These are phyloP conservation scores for Idaea straminata DNA, from an alignment of 2,888 invertebrate species.

Conservation along the genomic window DNA sequence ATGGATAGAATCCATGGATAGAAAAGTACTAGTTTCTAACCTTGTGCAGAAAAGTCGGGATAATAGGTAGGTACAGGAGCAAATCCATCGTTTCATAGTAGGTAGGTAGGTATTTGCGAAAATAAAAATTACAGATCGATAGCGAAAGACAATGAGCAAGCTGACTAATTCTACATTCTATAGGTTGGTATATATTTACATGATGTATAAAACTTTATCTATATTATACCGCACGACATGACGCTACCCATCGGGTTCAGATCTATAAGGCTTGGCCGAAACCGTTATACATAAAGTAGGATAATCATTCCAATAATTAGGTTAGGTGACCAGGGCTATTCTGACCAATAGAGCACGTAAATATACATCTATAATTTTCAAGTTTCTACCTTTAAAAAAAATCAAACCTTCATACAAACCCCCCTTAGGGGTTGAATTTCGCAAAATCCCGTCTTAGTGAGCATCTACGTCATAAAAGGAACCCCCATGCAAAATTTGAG, in stretches of 20 bases:
- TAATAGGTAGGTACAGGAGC: too few species aligned
- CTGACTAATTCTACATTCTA: slow-evolving; percentile 32
- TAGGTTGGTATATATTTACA: slow-evolving; percentile 41
- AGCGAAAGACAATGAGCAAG: slow-evolving; percentile 42
- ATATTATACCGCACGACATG: slow-evolving; percentile 32
- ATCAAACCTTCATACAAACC: too few species aligned
- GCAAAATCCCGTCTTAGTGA: too few species aligned
- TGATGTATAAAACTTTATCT: slow-evolving; percentile 48
- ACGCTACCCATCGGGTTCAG: slow-evolving; percentile 43
- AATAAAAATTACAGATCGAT: slow-evolving; percentile 25
- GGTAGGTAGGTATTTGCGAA: slow-evolving; percentile 6
- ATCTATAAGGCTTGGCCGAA: slow-evolving; percentile 61
- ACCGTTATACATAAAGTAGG: slow-evolving; percentile 37
- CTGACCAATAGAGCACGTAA: background rate
- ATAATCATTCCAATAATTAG: slow-evolving; percentile 34
- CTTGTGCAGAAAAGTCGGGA: too few species aligned
- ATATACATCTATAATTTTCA: too few species aligned
- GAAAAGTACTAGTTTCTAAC: too few species aligned
- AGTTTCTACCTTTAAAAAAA: too few species aligned
- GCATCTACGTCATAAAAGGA: too few species aligned
- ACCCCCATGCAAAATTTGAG: too few species aligned
- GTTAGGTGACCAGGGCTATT: background rate
- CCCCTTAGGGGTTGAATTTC: too few species aligned
- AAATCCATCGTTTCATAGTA: background rate
- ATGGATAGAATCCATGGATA: too few species aligned